Conservation (phyloP, 2,888 invertebrate species). For the Timandra comae region DNA sequence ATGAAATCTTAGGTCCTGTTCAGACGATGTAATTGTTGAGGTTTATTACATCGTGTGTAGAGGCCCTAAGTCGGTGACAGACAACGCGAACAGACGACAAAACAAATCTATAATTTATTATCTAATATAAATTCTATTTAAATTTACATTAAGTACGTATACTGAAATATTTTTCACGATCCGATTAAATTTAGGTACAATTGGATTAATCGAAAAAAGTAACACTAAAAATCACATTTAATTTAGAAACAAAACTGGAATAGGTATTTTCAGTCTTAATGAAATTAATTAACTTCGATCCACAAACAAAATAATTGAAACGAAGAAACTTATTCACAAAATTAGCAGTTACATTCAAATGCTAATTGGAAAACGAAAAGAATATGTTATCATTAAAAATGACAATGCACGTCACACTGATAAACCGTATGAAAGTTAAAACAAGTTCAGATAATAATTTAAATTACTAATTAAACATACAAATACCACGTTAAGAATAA, state of each 20-base stretch:
- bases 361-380: constrained; percentile 1
- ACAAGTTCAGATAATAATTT: constrained; percentile 48
- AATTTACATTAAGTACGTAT: constrained; percentile 77
- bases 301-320: constrained; percentile 25
- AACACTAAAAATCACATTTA: constrained; percentile 20
- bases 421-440: constrained; percentile 25
- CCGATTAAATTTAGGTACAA: constrained; percentile 69
- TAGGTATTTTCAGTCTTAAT: constrained; percentile 69
- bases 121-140: constrained; percentile 74
- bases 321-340: constrained; percentile 19
- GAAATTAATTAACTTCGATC: constrained; percentile 55
- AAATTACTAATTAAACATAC: constrained; percentile 62
- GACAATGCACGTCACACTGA: constrained; percentile 25
- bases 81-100: constrained; percentile 58
- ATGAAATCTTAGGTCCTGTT: constrained; percentile 14
- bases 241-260: constrained; percentile 65
- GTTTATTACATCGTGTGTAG: constrained; percentile 43
- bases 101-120: constrained; percentile 71
- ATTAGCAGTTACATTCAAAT: constrained; percentile 4
- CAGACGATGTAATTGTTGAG: constrained; percentile 9
- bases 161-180: constrained; percentile 71
- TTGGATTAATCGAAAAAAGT: constrained; percentile 43
- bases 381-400: neutral
- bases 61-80: constrained; percentile 43
- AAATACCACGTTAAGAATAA: constrained; percentile 58